phyloP scores from a whole-genome alignment of 2,888 invertebrate genomes.

The Zaprionus bogoriensis region DNA sequence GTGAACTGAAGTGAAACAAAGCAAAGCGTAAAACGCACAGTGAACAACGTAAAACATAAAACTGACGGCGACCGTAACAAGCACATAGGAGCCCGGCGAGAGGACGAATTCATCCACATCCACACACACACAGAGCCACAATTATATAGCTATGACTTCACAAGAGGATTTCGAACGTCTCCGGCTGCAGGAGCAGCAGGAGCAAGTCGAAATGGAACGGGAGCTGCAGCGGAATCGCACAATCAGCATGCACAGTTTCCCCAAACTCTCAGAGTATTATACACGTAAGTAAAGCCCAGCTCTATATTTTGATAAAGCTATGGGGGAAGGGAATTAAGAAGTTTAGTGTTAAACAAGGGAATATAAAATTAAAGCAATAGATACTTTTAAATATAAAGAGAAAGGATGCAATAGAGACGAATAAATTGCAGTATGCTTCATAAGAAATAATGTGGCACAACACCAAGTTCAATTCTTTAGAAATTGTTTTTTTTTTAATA shows the following conservation, averaged over 20 bases:
- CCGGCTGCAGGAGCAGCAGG: conserved; percentile 26
- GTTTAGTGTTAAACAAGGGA: neutral
- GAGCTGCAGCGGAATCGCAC: conserved; percentile 40
- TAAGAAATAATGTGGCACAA: too few relatives aligned
- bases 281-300: conserved; percentile 61
- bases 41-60: neutral
- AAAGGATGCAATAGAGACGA: too few relatives aligned
- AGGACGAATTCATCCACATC: conserved; percentile 43
- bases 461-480: too few relatives aligned
- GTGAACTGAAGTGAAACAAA: conserved; percentile 39
- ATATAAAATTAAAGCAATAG: neutral
- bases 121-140: conserved; percentile 2
- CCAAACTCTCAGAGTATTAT: conserved; percentile 77
- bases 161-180: conserved; percentile 37
- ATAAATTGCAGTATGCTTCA: too few relatives aligned
- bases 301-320: neutral
- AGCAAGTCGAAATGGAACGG: conserved; percentile 29
- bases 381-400: too few relatives aligned
- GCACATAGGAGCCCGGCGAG: conserved; percentile 32
- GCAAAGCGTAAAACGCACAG: neutral
- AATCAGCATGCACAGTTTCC: conserved; percentile 57
- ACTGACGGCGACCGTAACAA: conserved; percentile 7
- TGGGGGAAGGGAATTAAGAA: neutral
- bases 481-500: too few relatives aligned
- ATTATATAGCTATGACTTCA: conserved; percentile 31